Base-by-base conservation (phyloP, 2,888 invertebrate genomes). In the Halictus ligatus region DNA sequence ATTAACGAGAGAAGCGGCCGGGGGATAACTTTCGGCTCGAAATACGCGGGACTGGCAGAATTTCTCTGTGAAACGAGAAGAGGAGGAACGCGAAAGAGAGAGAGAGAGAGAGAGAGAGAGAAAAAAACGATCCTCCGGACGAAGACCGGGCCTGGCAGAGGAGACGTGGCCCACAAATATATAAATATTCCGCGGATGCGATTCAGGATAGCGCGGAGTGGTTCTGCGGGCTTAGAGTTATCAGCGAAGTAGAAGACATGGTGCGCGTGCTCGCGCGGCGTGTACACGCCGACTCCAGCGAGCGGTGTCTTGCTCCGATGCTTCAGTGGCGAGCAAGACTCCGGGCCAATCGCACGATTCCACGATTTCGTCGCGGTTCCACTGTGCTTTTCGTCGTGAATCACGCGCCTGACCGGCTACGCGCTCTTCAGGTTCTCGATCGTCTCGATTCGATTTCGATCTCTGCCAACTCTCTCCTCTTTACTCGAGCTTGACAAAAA, bases 241-340 rank as follows among this genome's bases (percentile, higher is more conserved):
- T 91, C 88, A 89, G 80, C 82, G 54, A 54, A 72, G 78, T 84
- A 81, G 79, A 90, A 89, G 82, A 87, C 91, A 87, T 86, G 88
- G 89, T 89, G 91, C 90, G 90, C 90, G 88, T 89, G 91, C 91
- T 85, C 91, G 88, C 78, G 75, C 54, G 10, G 54, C 54, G 89
- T 69, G 64, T 75, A 71, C 78, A 75, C 78, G 67, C 89, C 90
- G 85, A 91, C 90, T 92, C 91, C 92, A 92, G 90, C 91, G 88
- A 79, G 75, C 80, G 76, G 79, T 69, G 88, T n/a, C 81, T 79
- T 81, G 83, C 81, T 84, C 67, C 84, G 83, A 87, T 89, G 90
- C 91, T 93, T 94, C 94, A 95, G 95, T 95, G 92, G 92, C 93
- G 94, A 93, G 92, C 92, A 93, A 93, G 94, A 94, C 94, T 92